A percentile compares a stretch with the other conserved stretches of the same genome.
Conservation (phyloP, 92 coral and sea anemone species). For the Parazoanthus darwini region DNA sequence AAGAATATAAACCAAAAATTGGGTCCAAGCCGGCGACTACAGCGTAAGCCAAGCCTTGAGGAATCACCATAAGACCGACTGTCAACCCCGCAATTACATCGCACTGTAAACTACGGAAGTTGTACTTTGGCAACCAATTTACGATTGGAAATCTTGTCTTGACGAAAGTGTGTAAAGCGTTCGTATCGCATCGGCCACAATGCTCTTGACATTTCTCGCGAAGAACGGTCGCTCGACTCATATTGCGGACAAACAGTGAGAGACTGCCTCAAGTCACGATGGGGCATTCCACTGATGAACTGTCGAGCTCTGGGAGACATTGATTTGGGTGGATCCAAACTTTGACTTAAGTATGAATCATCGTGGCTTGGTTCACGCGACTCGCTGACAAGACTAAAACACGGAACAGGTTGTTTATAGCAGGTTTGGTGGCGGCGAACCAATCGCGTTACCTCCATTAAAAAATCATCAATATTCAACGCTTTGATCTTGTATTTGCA, state of each 20-base stretch:
- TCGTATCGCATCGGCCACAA: conserved; percentile 53
- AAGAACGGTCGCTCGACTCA: conserved; percentile 40
- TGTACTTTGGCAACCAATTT: conserved; percentile 83
- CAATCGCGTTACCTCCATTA: conserved; percentile 24
- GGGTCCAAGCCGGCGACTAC: conserved; percentile 93
- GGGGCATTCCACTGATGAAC: neutral
- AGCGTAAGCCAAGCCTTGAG: conserved; percentile 97
- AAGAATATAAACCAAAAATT: conserved; percentile 90
- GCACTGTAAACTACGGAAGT: conserved; percentile 70
- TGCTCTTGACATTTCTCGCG: conserved; percentile 73
- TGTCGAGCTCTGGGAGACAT: conserved; percentile 15
- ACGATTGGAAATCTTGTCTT: conserved; percentile 81
- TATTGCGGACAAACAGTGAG: neutral
- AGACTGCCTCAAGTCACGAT: neutral
- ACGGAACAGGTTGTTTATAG: conserved; percentile 38
- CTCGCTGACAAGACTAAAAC: conserved; percentile 33
- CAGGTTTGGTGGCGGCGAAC: conserved; percentile 15
- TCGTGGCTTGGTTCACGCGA: conserved; percentile 41
- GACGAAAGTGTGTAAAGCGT: conserved; percentile 40
- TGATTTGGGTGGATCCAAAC: conserved; percentile 45
- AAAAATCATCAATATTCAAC: conserved; percentile 28
- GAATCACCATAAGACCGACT: conserved; percentile 96
- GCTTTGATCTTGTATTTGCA: conserved; percentile 15
- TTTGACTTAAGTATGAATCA: conserved; percentile 37
- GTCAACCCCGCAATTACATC: conserved; percentile 96